Evolutionary conservation across 2,888 invertebrate species (phyloP).

Genomic region (Xanthia togata): DNA sequence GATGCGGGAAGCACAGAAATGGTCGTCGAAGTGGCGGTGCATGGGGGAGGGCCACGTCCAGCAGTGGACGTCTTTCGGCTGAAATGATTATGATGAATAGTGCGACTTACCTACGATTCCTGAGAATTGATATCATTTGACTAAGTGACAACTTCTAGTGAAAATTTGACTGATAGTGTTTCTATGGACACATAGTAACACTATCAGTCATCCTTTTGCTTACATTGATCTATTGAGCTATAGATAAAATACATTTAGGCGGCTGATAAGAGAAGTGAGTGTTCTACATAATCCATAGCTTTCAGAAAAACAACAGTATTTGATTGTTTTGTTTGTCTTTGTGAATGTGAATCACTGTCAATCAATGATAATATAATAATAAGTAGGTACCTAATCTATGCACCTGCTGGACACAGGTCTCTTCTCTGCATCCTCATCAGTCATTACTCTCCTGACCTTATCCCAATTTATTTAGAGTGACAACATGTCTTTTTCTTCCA

Average conservation of each 20-base stretch:
- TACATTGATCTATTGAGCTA: slow-evolving; percentile 33
- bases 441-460: too few species aligned
- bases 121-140: background rate
- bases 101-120: background rate
- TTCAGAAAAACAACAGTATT: slow-evolving; percentile 1
- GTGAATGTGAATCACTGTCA: slow-evolving; percentile 35
- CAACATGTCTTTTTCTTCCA: too few species aligned
- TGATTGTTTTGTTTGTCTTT: slow-evolving; percentile 18
- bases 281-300: slow-evolving; percentile 29
- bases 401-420: background rate
- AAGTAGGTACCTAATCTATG: background rate
- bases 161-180: too few species aligned
- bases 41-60: too few species aligned
- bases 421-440: too few species aligned
- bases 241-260: slow-evolving; percentile 28
- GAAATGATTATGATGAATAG: too few species aligned
- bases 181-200: background rate
- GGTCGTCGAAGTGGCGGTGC: too few species aligned
- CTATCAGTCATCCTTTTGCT: slow-evolving; percentile 27
- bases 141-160: too few species aligned
- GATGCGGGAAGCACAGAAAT: too few species aligned
- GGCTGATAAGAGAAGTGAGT: slow-evolving; percentile 40
- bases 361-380: slow-evolving; percentile 22
- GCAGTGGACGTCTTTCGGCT: too few species aligned
- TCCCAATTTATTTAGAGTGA: too few species aligned